Base-by-base conservation (phyloP, 2,888 invertebrate species). In the Temnothorax unifasciatus region DNA sequence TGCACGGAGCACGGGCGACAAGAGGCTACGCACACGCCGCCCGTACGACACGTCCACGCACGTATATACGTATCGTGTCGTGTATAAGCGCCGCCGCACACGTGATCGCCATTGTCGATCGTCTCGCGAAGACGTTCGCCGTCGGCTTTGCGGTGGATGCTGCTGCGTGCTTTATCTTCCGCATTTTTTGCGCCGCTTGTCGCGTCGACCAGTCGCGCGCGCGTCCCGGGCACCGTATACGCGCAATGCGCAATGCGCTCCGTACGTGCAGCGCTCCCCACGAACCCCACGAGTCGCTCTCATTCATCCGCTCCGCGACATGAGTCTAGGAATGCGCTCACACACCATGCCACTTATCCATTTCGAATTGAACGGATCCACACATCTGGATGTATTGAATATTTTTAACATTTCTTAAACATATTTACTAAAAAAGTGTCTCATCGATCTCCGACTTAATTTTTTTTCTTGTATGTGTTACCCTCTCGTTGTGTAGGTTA, bases 71-170 rank as follows among this genome's bases (percentile, higher is more conserved):
- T 76, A 85, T 84, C 57, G 71, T 79, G 21, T 83, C 69, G 29
- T 82, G 64, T 66, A 86, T 85, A 88, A 87, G 88, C 87, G 87
- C 86, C 88, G 86, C 81, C 85, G 87, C 87, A 91, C 92, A 92
- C 93, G 93, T 93, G 93, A 93, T 89, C 91, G 90, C 91, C 93
- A 93, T 93, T 93, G 93, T 93, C 89, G 91, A 93, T 93, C 88
- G 88, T 75, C 44, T 25, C 71, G 44, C 63, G 84, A 89, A 87
- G 89, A 89, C 83, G 54, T 21, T 25, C n/a, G 54, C n/a, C 38
- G 18, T 50, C 74, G 50, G 76, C 83, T 82, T 74, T 57, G 83
- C 85, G 88, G 83, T 83, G 90, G 89, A 90, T 90, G 82, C 88
- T 73, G 90, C 86, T 90, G 91, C n/a, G n/a, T 91, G 91, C 91